Evolutionary conservation across 2,888 invertebrate genomes (phyloP).

Genomic region (Tortricodes alternella): DNA sequence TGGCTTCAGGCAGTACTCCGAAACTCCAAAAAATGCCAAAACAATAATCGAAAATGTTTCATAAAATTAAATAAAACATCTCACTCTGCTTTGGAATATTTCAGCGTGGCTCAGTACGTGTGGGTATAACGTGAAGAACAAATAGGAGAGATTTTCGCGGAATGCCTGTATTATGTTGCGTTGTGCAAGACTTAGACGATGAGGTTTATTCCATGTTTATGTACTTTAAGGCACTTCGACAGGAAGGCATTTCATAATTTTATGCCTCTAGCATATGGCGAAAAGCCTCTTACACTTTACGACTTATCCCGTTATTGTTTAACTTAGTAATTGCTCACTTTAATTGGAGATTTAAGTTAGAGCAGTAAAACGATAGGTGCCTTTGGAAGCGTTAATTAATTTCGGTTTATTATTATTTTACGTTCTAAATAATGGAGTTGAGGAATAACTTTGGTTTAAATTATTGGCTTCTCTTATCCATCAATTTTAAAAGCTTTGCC

Average conservation of each 20-base stretch:
- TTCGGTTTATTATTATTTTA: constrained; percentile 12
- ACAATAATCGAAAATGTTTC: too few species aligned
- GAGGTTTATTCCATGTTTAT: not conserved
- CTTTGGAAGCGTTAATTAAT: constrained; percentile 20
- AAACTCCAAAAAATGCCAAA: too few species aligned
- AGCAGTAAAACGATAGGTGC: constrained; percentile 26
- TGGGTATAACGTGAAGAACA: too few species aligned
- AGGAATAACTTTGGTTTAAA: too few species aligned
- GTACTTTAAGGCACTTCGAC: not conserved
- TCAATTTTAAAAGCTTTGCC: too few species aligned
- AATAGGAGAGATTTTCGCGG: too few species aligned
- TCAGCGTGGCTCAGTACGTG: too few species aligned
- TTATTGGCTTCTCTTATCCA: too few species aligned
- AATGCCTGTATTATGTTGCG: too few species aligned
- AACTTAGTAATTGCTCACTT: constrained; percentile 28
- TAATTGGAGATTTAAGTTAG: constrained; percentile 25
- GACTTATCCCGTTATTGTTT: constrained; percentile 21
- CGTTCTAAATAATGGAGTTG: constrained; percentile 10
- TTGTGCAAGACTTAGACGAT: not conserved
- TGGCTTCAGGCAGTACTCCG: too few species aligned
- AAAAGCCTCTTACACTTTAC: constrained; percentile 11
- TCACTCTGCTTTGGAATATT: too few species aligned
- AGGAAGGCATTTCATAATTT: constrained; percentile 18
- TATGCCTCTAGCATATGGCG: constrained; percentile 21
- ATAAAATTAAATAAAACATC: too few species aligned